Base-by-base conservation (phyloP, 92 coral and sea anemone genomes). In the Virgularia gustaviana region DNA sequence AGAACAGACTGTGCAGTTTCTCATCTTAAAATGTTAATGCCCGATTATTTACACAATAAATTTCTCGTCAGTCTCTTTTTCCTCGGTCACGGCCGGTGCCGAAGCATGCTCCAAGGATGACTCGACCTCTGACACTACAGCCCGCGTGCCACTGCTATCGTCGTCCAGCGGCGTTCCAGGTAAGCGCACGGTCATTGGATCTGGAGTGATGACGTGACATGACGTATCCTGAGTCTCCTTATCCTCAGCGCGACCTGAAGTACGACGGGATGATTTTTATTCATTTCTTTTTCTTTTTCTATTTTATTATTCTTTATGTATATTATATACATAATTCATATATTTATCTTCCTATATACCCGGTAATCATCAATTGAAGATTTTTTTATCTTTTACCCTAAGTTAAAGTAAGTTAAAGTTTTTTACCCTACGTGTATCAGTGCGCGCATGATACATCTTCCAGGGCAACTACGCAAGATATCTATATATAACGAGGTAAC, bases 121-220 rank as follows among this genome's bases (percentile, higher is more conserved):
- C 58, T 65, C 55, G 29, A 37, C 34, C 20, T 67, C 74, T 12
- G 56, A 15, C n/a, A 27, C 74, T 22, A 22, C 7, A 27, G 74
- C 59, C n/a, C n/a, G n/a, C 24, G 18, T 47, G 41, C 31, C 58
- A 18, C 12, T 25, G 35, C 45, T 38, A 32, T 84, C 90, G 45
- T 88, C 87, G 52, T 96, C 85, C 83, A 89, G 96, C 75, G 98
- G 96, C 55, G 98, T 89, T 36, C 98, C 98, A 9, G 98, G 98
- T 36, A 92, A 78, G 23, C 92, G 90, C 5, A 86, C 94, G 36
- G 89, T 96, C 27, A 89, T 84, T 1, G 85, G 98, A 4, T 82
- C 86, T 43, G 82, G 89, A 12, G 85, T 13, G 65, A 41, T 6
- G 22, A 11, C 55, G 54, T 67, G 58, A 0, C 23, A 19, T 2